A percentile compares a stretch with the other conserved stretches of the same genome.
Evolutionary conservation across 2,797 vertebrate genomes (phyloP).

Genomic region (Acrossocheilus wenchowensis): DNA sequence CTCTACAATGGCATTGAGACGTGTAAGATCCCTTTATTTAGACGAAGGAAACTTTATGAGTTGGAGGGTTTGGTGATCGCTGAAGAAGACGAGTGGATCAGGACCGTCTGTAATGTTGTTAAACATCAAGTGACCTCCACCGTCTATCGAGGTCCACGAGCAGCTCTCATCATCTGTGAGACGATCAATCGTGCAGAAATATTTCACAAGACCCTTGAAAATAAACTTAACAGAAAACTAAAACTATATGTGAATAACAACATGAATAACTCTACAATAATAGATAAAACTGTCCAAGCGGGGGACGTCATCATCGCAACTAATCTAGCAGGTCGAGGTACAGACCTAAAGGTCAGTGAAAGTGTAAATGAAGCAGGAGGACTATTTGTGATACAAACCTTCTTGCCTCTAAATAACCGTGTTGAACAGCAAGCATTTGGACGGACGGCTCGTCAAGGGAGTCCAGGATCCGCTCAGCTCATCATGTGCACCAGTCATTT

Average conservation of each 20-base stretch:
- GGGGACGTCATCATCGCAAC: conserved; percentile 73
- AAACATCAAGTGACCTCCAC: conserved; percentile 30
- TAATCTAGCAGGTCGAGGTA: conserved; percentile 73
- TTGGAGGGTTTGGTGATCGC: conserved; percentile 57
- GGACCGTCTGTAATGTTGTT: conserved; percentile 62
- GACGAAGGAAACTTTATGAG: conserved; percentile 72
- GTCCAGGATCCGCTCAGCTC: conserved; percentile 67
- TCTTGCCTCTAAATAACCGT: conserved; percentile 68
- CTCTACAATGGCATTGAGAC: conserved; percentile 65
- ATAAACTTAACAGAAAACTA: neutral
- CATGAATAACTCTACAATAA: conserved; percentile 61
- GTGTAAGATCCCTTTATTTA: conserved; percentile 71
- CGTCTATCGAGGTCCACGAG: conserved; percentile 59
- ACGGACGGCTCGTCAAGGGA: conserved; percentile 72
- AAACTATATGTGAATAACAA: conserved; percentile 71
- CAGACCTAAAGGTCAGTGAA: conserved; percentile 59
- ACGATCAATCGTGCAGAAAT: conserved; percentile 66
- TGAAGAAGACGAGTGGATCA: conserved; percentile 62
- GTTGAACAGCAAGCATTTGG: conserved; percentile 64
- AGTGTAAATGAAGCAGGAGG: conserved; percentile 59
- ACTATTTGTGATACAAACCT: conserved; percentile 72
- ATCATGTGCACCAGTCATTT: conserved; percentile 58
- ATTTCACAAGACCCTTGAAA: conserved; percentile 31
- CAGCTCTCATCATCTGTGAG: conserved; percentile 72
- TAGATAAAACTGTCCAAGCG: conserved; percentile 24